Conservation (phyloP, 2,888 invertebrate species). For the Hartigia nigra region DNA sequence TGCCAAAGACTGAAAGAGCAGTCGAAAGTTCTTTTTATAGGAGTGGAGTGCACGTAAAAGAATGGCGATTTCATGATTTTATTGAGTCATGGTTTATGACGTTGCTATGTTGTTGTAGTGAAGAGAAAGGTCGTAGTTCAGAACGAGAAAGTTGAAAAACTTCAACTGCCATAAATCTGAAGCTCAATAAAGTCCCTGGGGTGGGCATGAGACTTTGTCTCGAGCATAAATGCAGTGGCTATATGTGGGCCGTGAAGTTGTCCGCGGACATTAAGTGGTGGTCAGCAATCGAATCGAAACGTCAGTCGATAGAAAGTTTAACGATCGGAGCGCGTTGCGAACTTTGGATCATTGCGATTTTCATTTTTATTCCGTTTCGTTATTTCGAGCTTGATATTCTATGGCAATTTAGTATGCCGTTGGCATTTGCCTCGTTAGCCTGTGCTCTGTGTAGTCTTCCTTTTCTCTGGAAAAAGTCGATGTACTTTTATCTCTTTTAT, state of each 20-base stretch:
- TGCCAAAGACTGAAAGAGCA: neutral
- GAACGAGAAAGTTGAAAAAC: slow-evolving; percentile 28
- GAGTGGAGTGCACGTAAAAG: neutral
- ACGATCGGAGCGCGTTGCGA: neutral
- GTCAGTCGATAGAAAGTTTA: neutral
- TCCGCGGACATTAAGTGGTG: neutral
- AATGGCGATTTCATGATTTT: neutral
- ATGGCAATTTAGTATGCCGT: neutral
- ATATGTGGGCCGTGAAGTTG: neutral
- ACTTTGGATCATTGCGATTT: neutral
- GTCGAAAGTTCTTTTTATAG: neutral
- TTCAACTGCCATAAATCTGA: slow-evolving; percentile 37
- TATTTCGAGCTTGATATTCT: neutral
- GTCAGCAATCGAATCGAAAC: neutral
- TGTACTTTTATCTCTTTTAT: neutral
- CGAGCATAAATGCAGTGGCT: slow-evolving; percentile 34
- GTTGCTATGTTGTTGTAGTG: rapidly evolving
- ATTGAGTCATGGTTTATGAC: neutral
- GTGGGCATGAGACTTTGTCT: slow-evolving; percentile 46
- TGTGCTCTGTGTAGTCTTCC: neutral
- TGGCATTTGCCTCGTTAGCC: neutral
- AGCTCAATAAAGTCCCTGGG: slow-evolving; percentile 39
- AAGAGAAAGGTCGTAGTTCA: neutral
- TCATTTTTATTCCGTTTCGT: neutral
- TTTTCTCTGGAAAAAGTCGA: neutral